phyloP scores from a whole-genome alignment of 2,888 invertebrate species.

The Escarpia spicata region DNA sequence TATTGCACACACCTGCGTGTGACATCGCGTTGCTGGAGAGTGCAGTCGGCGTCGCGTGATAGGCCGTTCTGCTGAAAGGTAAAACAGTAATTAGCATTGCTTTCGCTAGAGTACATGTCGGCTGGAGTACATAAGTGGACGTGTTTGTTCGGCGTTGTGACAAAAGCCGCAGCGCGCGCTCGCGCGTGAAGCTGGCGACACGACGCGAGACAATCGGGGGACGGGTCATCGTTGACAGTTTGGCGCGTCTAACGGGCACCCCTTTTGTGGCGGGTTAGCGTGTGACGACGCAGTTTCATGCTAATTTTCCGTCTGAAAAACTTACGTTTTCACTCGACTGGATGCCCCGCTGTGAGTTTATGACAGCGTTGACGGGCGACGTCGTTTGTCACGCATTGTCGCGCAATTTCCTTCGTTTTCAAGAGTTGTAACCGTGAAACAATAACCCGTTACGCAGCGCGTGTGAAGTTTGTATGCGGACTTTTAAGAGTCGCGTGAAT shows the following conservation, averaged over 20 bases:
- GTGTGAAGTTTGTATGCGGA: not conserved
- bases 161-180: slow-evolving; percentile 1
- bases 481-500: not conserved
- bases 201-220: not conserved
- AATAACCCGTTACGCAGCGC: not conserved
- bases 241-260: not conserved
- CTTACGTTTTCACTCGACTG: not conserved
- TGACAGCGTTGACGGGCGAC: too few relatives aligned
- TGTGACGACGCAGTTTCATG: not conserved
- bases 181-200: not conserved
- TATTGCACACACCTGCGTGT: not conserved
- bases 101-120: slow-evolving; percentile 12
- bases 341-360: not conserved
- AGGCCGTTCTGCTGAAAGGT: not conserved
- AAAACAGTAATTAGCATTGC: not conserved
- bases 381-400: not conserved
- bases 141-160: slow-evolving; percentile 5
- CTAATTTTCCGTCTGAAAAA: slow-evolving; percentile 3
- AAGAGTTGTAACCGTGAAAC: not conserved
- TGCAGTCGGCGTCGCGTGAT: not conserved
- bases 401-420: not conserved
- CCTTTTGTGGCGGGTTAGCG: not conserved
- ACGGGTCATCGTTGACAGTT: not conserved
- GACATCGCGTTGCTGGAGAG: not conserved
- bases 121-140: not conserved